Conservation (phyloP, 2,113 vertebrate genomes). For the Coryphaenoides rupestris region DNA sequence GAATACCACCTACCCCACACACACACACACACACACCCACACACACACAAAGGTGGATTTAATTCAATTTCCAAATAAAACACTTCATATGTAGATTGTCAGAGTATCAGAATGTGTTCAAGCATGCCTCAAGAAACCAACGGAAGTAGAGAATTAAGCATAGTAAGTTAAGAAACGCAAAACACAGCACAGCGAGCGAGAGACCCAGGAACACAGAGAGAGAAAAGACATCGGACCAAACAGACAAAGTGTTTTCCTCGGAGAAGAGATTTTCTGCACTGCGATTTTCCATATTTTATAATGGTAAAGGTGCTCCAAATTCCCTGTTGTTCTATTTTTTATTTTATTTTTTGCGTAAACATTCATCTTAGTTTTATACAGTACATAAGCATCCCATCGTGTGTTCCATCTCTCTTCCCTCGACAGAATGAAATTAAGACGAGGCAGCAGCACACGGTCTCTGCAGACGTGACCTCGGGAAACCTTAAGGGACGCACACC, state of each 20-base stretch:
- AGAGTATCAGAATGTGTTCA: conserved; percentile 54
- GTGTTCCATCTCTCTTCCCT: no score
- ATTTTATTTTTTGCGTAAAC: no score
- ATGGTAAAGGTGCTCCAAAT: no score
- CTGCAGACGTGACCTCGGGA: conserved; percentile 30
- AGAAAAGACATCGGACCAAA: conserved; percentile 37
- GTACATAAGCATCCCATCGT: no score
- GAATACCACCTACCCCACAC: no score
- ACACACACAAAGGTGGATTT: conserved; percentile 16
- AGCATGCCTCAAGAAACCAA: conserved; percentile 60
- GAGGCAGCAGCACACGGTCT: conserved; percentile 32
- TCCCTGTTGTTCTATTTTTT: no score
- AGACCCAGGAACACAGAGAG: conserved; percentile 34
- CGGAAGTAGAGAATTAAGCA: no score
- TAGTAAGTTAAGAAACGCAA: conserved; percentile 42
- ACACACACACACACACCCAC: no score
- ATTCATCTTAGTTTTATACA: no score
- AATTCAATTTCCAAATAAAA: conserved; percentile 45
- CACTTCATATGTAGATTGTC: conserved; percentile 58
- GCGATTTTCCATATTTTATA: no score
- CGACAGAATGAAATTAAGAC: conserved; percentile 45
- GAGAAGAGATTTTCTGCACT: not conserved
- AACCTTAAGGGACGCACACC: conserved; percentile 25
- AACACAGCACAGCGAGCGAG: conserved; percentile 43
- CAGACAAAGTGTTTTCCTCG: conserved; percentile 21